Percentiles rank a stretch among this genome's conserved stretches.
Conservation (phyloP, 1,140 invertebrate genomes). For the Saccostrea cuccullata region DNA sequence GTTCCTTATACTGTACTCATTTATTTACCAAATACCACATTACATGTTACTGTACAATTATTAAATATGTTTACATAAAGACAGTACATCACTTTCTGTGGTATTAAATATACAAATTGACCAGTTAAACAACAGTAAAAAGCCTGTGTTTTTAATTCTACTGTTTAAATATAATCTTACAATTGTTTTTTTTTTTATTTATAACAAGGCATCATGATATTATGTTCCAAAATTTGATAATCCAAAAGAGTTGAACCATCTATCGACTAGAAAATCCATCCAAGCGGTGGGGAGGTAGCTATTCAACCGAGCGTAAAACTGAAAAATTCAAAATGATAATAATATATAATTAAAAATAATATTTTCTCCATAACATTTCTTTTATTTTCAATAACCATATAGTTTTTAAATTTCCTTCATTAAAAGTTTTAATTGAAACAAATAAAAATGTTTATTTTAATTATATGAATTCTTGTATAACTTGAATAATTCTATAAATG, state of each 20-base stretch:
- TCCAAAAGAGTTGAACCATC: constrained; percentile 32
- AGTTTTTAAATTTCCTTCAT: not conserved
- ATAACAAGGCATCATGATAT: too few relatives aligned
- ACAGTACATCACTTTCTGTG: too few relatives aligned
- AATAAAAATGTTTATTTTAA: too few relatives aligned
- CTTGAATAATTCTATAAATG: not conserved
- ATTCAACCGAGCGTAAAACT: constrained; percentile 43
- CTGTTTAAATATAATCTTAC: too few relatives aligned
- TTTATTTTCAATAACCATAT: not conserved
- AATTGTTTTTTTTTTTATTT: too few relatives aligned
- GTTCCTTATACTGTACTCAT: too few relatives aligned
- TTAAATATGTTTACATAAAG: too few relatives aligned
- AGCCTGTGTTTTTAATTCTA: too few relatives aligned
- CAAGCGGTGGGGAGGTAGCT: constrained; percentile 15
- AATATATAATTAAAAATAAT: not conserved
- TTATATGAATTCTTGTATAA: not conserved
- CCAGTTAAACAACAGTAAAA: too few relatives aligned
- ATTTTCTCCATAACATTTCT: not conserved
- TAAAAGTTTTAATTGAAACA: not conserved
- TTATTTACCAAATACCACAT: too few relatives aligned
- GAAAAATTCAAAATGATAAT: constrained; percentile 41
- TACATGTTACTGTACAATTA: too few relatives aligned
- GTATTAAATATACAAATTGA: too few relatives aligned
- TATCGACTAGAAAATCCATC: constrained; percentile 51
- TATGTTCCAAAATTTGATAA: not conserved